Percentiles rank a stretch among this genome's conserved stretches.
These are phyloP conservation scores for Melanotaenia maccullochi DNA, from an alignment of 2,797 vertebrate genomes.

Conservation along the genomic window DNA sequence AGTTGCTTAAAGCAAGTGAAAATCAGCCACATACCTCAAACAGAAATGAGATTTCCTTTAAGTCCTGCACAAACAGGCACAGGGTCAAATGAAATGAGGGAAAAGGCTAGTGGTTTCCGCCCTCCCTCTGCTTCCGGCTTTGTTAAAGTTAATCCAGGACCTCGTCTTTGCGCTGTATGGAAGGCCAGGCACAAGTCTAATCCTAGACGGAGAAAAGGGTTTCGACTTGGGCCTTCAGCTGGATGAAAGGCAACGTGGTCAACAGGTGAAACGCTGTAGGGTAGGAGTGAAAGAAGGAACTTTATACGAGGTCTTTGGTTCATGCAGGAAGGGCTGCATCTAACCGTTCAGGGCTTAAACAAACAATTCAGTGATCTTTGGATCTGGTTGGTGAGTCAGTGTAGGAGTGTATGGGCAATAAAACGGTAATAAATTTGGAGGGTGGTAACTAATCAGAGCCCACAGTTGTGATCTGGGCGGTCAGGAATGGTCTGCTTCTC, in stretches of 20 bases:
- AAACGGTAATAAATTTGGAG: constrained; percentile 52
- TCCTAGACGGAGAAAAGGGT: background rate
- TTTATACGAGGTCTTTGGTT: constrained; percentile 43
- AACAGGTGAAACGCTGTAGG: constrained; percentile 13
- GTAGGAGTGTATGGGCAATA: constrained; percentile 48
- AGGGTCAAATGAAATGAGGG: background rate
- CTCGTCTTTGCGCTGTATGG: background rate
- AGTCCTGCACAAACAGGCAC: constrained; percentile 13
- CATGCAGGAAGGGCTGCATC: constrained; percentile 36
- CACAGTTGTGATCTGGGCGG: background rate
- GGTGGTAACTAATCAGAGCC: constrained; percentile 56
- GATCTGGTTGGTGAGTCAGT: constrained; percentile 61
- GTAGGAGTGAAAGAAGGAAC: constrained; percentile 22
- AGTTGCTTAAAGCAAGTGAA: background rate
- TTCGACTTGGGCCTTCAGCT: constrained; percentile 8
- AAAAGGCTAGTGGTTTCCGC: constrained; percentile 9
- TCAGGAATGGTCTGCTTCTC: constrained; percentile 33
- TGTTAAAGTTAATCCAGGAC: constrained; percentile 31
- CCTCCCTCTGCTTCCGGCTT: constrained; percentile 14
- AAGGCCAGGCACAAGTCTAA: background rate
- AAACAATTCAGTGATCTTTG: constrained; percentile 81
- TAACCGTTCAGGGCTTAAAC: constrained; percentile 51
- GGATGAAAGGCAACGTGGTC: constrained; percentile 25
- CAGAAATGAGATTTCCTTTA: constrained; percentile 28
- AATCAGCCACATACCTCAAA: constrained; percentile 63